Percentiles rank a stretch among this genome's conserved stretches.
Evolutionary conservation across 2,888 invertebrate species (phyloP).

Genomic region (Oasisia sp.): DNA sequence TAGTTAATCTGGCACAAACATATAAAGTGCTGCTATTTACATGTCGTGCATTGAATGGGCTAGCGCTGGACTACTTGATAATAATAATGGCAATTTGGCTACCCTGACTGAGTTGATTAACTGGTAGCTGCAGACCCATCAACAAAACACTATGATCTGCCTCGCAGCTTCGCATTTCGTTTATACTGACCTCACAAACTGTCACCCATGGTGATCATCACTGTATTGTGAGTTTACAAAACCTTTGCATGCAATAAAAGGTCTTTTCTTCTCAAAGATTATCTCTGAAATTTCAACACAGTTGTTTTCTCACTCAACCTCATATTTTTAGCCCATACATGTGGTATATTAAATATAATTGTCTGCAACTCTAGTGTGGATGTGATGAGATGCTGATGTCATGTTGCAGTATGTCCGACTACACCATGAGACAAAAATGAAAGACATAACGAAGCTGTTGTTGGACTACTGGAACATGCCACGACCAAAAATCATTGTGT

Average conservation of each 20-base stretch:
- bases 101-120: neutral
- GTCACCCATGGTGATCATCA: too few relatives aligned
- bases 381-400: too few relatives aligned
- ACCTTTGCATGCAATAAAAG: too few relatives aligned
- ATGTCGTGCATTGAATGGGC: neutral
- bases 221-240: too few relatives aligned
- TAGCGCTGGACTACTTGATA: neutral
- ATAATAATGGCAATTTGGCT: too few relatives aligned
- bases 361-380: too few relatives aligned
- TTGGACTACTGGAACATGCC: slow-evolving; percentile 58
- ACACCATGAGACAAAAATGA: slow-evolving; percentile 8
- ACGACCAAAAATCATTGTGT: slow-evolving; percentile 62
- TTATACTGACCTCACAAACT: too few relatives aligned
- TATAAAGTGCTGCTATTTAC: neutral
- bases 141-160: neutral
- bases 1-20: neutral
- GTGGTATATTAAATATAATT: too few relatives aligned
- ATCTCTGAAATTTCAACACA: too few relatives aligned
- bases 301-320: too few relatives aligned
- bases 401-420: slow-evolving; percentile 38
- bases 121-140: neutral
- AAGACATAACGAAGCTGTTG: slow-evolving; percentile 55
- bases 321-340: too few relatives aligned
- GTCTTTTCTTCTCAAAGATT: too few relatives aligned
- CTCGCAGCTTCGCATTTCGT: neutral